A percentile compares a stretch with the other conserved stretches of the same genome.
Conservation (phyloP, 2,113 vertebrate species). For the Tiliqua scincoides region DNA sequence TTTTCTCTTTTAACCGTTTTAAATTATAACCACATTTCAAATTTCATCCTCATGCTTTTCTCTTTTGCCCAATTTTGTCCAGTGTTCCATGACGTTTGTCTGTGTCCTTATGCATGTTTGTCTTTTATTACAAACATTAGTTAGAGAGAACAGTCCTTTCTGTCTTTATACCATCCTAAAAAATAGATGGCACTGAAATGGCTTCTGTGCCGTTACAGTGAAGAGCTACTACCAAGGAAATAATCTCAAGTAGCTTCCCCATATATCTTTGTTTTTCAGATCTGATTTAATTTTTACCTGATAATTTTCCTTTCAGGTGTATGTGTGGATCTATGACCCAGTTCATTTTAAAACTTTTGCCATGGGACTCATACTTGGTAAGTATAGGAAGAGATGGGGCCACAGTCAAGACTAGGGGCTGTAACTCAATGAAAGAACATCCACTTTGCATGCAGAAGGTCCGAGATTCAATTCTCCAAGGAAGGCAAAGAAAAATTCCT, state of each 20-base stretch:
- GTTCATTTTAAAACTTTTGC: slow-evolving; percentile 99
- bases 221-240: not conserved
- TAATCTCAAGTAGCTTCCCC: not conserved
- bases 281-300: slow-evolving; percentile 25
- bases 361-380: slow-evolving; percentile 98
- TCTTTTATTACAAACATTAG: too few relatives aligned
- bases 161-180: not conserved
- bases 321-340: slow-evolving; percentile 98
- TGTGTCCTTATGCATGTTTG: too few relatives aligned
- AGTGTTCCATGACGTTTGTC: too few relatives aligned
- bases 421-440: too few relatives aligned
- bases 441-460: too few relatives aligned
- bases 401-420: too few relatives aligned
- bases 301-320: slow-evolving; percentile 84
- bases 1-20: too few relatives aligned
- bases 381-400: slow-evolving; percentile 58
- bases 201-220: fast-evolving
- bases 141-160: not conserved
- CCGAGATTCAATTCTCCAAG: too few relatives aligned
- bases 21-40: too few relatives aligned
- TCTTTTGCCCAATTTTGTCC: too few relatives aligned
- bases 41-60: too few relatives aligned
- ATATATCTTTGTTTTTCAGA: not conserved
- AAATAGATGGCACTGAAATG: not conserved
- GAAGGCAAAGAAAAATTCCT: too few relatives aligned